Percentiles rank a stretch among this genome's conserved stretches.
phyloP scores from a whole-genome alignment of 2,113 vertebrate species.

The Setophaga coronata region DNA sequence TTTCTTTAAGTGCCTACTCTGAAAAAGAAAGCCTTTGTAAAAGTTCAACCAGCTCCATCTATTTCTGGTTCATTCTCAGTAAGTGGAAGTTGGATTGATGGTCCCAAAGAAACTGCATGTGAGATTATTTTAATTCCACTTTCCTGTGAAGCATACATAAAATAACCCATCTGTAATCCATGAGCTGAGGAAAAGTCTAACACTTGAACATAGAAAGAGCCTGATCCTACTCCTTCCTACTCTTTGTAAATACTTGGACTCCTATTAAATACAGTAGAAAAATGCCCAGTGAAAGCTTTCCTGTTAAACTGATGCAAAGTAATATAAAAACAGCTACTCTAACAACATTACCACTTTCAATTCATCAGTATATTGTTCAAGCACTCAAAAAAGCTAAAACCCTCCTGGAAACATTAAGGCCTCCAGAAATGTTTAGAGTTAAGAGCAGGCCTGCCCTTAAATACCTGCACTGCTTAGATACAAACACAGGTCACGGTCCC shows the following conservation, averaged over 20 bases:
- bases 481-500: neutral
- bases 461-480: neutral
- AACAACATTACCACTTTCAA: neutral
- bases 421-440: neutral
- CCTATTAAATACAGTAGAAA: neutral
- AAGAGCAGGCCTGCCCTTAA: neutral
- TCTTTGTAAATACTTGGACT: neutral
- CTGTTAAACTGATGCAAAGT: neutral
- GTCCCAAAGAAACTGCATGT: neutral
- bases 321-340: neutral
- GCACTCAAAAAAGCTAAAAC: neutral
- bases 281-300: neutral
- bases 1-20: neutral
- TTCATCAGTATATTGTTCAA: neutral
- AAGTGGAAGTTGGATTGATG: neutral
- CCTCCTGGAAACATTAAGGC: neutral
- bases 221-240: neutral
- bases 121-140: neutral
- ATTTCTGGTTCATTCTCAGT: neutral
- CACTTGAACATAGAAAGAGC: neutral
- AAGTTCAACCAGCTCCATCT: neutral
- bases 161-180: neutral
- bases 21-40: neutral
- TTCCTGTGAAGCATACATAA: neutral
- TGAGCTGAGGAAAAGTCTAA: neutral